Evolutionary conservation across 2,113 vertebrate species (phyloP).

Genomic region (Dendropsophus ebraccatus): DNA sequence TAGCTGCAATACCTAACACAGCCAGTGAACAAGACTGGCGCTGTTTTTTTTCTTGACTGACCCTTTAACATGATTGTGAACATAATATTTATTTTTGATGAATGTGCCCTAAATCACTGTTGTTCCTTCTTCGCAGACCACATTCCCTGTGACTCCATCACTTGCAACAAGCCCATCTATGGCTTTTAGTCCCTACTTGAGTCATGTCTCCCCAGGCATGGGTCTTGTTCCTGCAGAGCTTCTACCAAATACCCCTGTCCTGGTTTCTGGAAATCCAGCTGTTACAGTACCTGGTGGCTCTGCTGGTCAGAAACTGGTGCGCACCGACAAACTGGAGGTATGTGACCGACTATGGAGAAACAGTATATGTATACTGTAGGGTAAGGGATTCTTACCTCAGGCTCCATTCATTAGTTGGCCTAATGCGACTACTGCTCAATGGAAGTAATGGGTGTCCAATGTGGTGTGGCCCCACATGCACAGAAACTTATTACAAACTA

Average conservation of each 20-base stretch:
- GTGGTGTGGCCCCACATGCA: too few species aligned
- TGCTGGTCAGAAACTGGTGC: conserved; percentile 85
- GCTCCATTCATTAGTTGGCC: too few species aligned
- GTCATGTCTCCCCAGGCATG: conserved; percentile 90
- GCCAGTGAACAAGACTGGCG: too few species aligned
- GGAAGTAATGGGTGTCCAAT: too few species aligned
- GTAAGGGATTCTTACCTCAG: neutral
- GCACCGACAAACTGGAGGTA: conserved; percentile 98
- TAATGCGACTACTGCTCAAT: too few species aligned
- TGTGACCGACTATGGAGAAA: conserved; percentile 49
- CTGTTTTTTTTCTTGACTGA: neutral
- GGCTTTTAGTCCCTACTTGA: conserved; percentile 93
- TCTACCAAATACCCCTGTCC: conserved; percentile 87
- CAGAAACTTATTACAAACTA: too few species aligned
- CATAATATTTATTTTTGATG: neutral
- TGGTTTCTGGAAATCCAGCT: conserved; percentile 91
- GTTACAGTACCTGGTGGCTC: conserved; percentile 84
- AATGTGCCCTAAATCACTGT: neutral
- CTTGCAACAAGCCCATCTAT: conserved; percentile 87
- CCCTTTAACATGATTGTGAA: neutral
- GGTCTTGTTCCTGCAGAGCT: conserved; percentile 91
- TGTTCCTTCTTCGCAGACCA: conserved; percentile 75
- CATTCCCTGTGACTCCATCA: conserved; percentile 88
- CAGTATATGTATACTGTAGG: neutral
- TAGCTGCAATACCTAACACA: too few species aligned